Evolutionary conservation across 2,113 vertebrate genomes (phyloP).

Genomic region (Gorsachius goisagi): DNA sequence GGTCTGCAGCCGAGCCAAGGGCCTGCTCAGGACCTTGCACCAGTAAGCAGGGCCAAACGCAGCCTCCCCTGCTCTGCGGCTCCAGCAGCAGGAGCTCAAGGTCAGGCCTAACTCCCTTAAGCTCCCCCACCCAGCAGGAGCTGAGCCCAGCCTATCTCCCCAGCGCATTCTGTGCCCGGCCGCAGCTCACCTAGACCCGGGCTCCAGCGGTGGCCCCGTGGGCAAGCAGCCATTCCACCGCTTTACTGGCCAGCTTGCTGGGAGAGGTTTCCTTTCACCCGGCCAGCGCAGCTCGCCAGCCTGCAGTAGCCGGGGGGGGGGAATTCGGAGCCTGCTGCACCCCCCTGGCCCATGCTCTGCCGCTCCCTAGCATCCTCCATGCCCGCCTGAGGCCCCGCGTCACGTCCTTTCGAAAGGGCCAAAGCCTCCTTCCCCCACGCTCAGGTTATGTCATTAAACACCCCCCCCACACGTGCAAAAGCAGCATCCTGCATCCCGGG

Average conservation of each 20-base stretch:
- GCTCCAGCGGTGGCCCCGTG: accelerated
- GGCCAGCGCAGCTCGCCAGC: accelerated
- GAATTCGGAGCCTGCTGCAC: too few relatives aligned
- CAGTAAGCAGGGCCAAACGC: accelerated
- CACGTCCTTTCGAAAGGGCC: too few relatives aligned
- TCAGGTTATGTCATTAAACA: not conserved
- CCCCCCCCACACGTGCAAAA: not conserved
- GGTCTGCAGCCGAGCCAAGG: not conserved
- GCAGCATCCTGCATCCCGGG: not conserved
- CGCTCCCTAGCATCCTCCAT: not conserved
- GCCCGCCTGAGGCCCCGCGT: not conserved
- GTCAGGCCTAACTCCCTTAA: not conserved
- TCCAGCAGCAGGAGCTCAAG: not conserved
- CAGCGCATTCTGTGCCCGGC: not conserved
- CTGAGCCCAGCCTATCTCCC: accelerated
- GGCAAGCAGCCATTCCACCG: not conserved
- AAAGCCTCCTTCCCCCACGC: not conserved
- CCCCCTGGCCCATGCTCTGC: not conserved
- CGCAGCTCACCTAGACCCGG: accelerated
- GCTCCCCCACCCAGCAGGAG: not conserved
- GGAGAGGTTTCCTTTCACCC: accelerated
- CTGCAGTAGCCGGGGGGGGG: not conserved
- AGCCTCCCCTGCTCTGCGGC: not conserved
- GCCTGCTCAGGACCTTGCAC: accelerated
- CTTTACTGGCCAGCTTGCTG: too few relatives aligned